Base-by-base conservation (phyloP, 2,888 invertebrate genomes). In the Penaeus monodon region DNA sequence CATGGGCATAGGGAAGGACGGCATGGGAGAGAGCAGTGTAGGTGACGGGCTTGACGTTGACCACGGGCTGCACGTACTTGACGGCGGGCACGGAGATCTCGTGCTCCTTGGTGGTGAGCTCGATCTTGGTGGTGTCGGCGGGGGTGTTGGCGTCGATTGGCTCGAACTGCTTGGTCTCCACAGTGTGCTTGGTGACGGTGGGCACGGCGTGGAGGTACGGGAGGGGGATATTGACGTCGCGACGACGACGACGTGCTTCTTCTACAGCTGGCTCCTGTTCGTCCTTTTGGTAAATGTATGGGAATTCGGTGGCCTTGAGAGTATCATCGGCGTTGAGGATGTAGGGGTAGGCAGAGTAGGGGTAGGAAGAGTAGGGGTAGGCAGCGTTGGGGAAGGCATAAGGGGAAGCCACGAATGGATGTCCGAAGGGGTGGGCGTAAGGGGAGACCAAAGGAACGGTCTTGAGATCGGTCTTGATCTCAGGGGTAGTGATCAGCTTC, bases 151-250 rank as follows among this genome's bases (percentile, higher is more conserved):
- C n/a, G n/a, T n/a, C n/a, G n/a, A n/a, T n/a, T n/a, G n/a, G n/a
- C 44, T 73, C 80, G 80, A 88, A 64, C 74, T 84, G 84, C 73
- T 81, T 44, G 49, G 73, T 73, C 65, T 64, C 73, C n/a, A 77
- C 27, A 57, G 64, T 76, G 29, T 65, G 10, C 22, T 63, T 63
- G 7, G 70, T 29, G 29, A n/a, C 80, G 3, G 73, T 68, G 74
- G 80, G 76, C 27, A 85, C 44, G 65, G 66, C 63, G 44, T 68
- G 78, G 7, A 81, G 22, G 49, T 81, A 38, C 27, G 81, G 81
- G 49, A 81, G 74, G 33, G 77, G 66, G 14, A 81, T 20, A 22
- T 49, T 14, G 38, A 29, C 74, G 12, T 29, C 77, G 70, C 74
- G 49, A 6, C 80, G 83, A 57, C 68, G 63, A 76, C 86, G 82